Evolutionary conservation across 2,888 invertebrate species (phyloP), one percentile per base, ranked within the genome.

Genomic region (Pteria penguin): DNA sequence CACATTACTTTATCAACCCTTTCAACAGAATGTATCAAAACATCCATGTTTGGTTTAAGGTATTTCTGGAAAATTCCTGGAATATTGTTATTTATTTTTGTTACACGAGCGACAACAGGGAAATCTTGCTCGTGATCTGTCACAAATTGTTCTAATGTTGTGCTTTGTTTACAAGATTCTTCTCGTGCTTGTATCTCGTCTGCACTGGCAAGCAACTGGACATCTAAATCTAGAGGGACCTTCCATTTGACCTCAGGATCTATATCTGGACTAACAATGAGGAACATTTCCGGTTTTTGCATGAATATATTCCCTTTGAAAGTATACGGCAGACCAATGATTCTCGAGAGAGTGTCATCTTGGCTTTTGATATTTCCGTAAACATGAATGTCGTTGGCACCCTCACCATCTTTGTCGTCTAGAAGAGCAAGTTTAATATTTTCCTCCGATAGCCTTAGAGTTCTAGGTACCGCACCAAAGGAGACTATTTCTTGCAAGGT

Each of bases 401-500:
- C 68, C n/a, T 65, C 36, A 8, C 33, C 69, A 52, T 60, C 71
- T 3, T 75, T 74, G 22, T 63, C 58, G 31, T 71, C 68, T 8
- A 18, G 45, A 32, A 77, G 33, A 22, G 67, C 69, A 29, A 82
- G 63, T 62, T 79, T 78, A 11, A 82, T 78, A 52, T 83, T 81
- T 33, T 82, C 84, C 22, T 68, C 69, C n/a, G 82, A 83, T 55
- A 87, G 66, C 58, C 79, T 83, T 8, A 88, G 76, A 55, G 84
- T 85, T 72, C 88, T 81, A 45, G 84, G 80, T 11, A 86, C 84
- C 26, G 76, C 75, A 8, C 87, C 87, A n/a, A 86, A 74, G 14
- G 84, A 82, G 5, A 87, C 72, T 27, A 88, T 79, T 72, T 88
- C 85, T 57, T 81, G 82, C 18, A 88, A 67, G 0, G 84, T 85